These are phyloP conservation scores for Apodemia mormo DNA, from an alignment of 2,888 invertebrate genomes.

Conservation along the genomic window DNA sequence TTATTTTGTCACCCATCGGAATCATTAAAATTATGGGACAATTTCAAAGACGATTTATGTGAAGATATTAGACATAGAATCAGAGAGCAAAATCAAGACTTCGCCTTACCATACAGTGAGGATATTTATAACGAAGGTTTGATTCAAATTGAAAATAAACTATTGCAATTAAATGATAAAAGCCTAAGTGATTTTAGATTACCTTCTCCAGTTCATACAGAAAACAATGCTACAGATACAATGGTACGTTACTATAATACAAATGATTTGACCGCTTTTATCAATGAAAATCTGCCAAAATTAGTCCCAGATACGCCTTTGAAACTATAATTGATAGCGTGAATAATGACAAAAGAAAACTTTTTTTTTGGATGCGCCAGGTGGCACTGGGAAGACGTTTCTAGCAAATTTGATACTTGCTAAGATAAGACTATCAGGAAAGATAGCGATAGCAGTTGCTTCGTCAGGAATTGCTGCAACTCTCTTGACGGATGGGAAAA, in stretches of 20 bases:
- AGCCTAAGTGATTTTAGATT: no score
- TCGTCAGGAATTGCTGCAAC: constrained; percentile 20
- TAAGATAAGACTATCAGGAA: constrained; percentile 32
- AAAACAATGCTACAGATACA: constrained; percentile 40
- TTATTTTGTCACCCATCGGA: no score
- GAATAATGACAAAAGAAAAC: constrained; percentile 26
- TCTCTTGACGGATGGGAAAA: constrained; percentile 5
- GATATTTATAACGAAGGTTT: no score
- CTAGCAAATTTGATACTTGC: constrained; percentile 29
- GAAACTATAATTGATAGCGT: no score
- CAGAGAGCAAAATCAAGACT: no score
- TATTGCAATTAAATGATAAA: no score
- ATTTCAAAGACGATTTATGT: no score
- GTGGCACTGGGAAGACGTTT: constrained; percentile 15
- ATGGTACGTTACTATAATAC: constrained; percentile 40
- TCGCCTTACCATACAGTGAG: no score
- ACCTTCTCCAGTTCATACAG: constrained; percentile 28
- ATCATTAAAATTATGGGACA: no score
- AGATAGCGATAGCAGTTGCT: constrained; percentile 34
- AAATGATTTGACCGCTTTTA: no score
- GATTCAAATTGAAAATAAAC: no score
- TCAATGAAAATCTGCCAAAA: constrained; percentile 23
- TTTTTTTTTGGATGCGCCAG: constrained; percentile 28
- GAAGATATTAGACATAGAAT: no score
- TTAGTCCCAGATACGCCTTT: constrained; percentile 26